Conservation (phyloP, 2,797 vertebrate species). For the Rhinophrynus dorsalis region DNA sequence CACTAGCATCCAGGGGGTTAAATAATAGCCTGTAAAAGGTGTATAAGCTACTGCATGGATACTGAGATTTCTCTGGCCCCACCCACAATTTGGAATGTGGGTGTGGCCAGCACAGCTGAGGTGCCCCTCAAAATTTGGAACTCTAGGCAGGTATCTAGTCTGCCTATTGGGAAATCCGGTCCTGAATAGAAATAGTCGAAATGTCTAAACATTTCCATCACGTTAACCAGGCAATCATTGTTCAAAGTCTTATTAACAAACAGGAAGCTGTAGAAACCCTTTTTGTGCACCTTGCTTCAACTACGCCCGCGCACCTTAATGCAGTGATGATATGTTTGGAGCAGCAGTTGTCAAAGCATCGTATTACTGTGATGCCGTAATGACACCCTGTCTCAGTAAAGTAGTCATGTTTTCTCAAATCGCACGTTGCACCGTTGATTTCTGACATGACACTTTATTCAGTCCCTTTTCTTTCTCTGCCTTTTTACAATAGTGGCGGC, state of each 20-base stretch:
- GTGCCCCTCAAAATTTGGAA: too few relatives aligned
- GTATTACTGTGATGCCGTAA: constrained; percentile 88
- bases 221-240: constrained; percentile 69
- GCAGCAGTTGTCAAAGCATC: constrained; percentile 87
- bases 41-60: too few relatives aligned
- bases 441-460: constrained; percentile 78
- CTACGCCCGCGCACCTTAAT: constrained; percentile 85
- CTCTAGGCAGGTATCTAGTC: too few relatives aligned
- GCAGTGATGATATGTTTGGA: constrained; percentile 95
- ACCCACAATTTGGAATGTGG: too few relatives aligned
- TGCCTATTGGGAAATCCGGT: too few relatives aligned
- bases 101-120: too few relatives aligned
- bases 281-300: constrained; percentile 67
- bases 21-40: too few relatives aligned
- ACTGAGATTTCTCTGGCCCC: too few relatives aligned
- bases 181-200: not conserved
- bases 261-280: constrained; percentile 52
- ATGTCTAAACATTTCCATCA: constrained; percentile 54
- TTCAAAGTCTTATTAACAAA: constrained; percentile 70
- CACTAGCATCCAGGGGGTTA: too few relatives aligned
- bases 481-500: constrained; percentile 74
- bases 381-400: constrained; percentile 93
- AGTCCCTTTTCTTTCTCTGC: constrained; percentile 66
- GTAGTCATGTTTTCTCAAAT: constrained; percentile 88
- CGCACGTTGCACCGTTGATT: constrained; percentile 82